Conservation (phyloP, 2,113 vertebrate species). For the Phaethornis superciliosus region DNA sequence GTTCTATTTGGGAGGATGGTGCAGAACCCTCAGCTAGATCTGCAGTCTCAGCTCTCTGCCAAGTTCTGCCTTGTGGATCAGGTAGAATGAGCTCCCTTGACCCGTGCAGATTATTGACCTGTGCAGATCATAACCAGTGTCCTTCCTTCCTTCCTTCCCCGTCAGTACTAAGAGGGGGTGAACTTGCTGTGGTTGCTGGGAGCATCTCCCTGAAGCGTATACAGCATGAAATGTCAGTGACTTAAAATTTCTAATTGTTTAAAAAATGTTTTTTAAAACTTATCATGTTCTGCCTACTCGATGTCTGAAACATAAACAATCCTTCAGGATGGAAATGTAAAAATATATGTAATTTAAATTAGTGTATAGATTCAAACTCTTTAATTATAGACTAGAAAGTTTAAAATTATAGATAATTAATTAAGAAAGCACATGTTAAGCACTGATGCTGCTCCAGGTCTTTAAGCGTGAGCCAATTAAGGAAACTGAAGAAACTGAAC, state of each 20-base stretch:
- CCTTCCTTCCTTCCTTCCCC: background rate
- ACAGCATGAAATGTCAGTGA: background rate
- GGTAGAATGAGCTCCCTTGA: too few relatives aligned
- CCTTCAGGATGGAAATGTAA: background rate
- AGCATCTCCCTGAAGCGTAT: background rate
- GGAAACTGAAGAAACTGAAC: background rate
- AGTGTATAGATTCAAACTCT: conserved; percentile 39
- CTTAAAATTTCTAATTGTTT: background rate
- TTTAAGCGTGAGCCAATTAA: conserved; percentile 34
- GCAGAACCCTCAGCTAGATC: too few relatives aligned
- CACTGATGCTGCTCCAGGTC: background rate
- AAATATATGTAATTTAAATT: conserved; percentile 5
- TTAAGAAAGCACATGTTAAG: conserved; percentile 28
- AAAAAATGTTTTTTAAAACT: background rate
- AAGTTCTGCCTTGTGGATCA: too few relatives aligned
- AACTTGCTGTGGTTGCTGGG: background rate
- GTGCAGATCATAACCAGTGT: background rate
- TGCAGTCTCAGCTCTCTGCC: too few relatives aligned
- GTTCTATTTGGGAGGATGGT: too few relatives aligned
- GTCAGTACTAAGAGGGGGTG: background rate
- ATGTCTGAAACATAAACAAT: background rate
- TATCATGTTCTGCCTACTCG: background rate
- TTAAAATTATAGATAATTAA: conserved; percentile 38
- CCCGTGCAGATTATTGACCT: too few relatives aligned
- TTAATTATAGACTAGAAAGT: background rate